phyloP scores from a whole-genome alignment of 2,888 invertebrate genomes.

The Lasioglossum malachurum region DNA sequence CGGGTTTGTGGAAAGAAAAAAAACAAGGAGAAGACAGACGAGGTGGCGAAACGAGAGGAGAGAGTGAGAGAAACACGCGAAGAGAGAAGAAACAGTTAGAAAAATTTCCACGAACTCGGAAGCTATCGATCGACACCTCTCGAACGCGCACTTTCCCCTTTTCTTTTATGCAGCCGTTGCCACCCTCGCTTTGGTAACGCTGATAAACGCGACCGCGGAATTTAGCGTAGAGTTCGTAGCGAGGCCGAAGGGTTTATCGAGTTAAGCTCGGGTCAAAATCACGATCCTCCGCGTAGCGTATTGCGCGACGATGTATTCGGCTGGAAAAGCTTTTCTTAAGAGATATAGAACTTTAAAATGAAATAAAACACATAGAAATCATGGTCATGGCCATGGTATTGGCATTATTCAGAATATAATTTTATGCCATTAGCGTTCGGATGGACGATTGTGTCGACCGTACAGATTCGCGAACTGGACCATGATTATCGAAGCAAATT shows the following conservation, averaged over 20 bases:
- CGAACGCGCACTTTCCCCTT: neutral
- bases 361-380: too few species aligned
- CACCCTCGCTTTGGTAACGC: slow-evolving; percentile 6
- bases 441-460: too few species aligned
- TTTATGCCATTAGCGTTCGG: too few species aligned
- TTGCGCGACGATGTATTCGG: slow-evolving; percentile 41
- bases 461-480: too few species aligned
- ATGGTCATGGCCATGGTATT: too few species aligned
- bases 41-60: too few species aligned
- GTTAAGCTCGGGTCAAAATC: slow-evolving; percentile 66
- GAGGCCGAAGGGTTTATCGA: slow-evolving; percentile 56
- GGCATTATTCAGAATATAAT: too few species aligned
- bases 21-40: neutral
- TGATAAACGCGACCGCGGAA: slow-evolving; percentile 48
- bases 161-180: slow-evolving; percentile 13
- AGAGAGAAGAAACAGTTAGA: neutral
- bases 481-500: too few species aligned
- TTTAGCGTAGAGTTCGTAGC: slow-evolving; percentile 44
- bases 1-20: neutral
- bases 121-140: slow-evolving; percentile 42
- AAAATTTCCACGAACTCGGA: slow-evolving; percentile 15
- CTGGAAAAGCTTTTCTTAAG: slow-evolving; percentile 19
- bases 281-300: slow-evolving; percentile 34
- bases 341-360: too few species aligned
- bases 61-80: neutral